Evolutionary conservation across 2,113 vertebrate genomes (phyloP), one percentile per base, ranked within the genome.

Genomic region (Carettochelys insculpta): DNA sequence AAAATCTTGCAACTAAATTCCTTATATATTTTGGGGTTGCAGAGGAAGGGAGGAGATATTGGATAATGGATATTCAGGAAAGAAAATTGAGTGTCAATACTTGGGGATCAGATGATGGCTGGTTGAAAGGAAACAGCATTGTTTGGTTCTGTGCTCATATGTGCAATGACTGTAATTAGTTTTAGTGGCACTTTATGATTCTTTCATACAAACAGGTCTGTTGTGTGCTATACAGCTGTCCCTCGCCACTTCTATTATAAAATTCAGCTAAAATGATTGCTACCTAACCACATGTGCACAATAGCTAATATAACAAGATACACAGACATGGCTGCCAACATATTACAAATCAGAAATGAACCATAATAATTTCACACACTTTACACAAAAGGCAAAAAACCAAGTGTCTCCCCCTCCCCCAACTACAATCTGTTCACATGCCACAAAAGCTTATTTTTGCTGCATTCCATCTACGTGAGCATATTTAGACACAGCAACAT

Each of bases 21-120:
- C 77, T 83, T 83, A 68, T 52, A 47, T 17, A 79, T 80, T 85
- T 90, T n/a, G 22, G 43, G 24, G 86, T 25, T 8, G 54, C 29
- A 20, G 54, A 2, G 29, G 87, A 12, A 34, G 77, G 61, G 50
- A 6, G 10, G 29, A 7, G 86, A 77, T 6, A 2, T 8, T 0
- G 0, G 79, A 77, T 6, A 2, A 6, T 0, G 0, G 79, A 56
- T 11, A 3, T 3, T 5, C 8, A 83, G 52, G 50, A 88, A 83
- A 85, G 19, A 80, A 82, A 86, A 73, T 2, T 3, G 1, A 3
- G 24, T 12, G 3, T 90, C 5, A 0, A 0, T 50, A 27, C 52
- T 92, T 52, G 43, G 41, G 45, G 11, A 83, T 24, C 47, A 89
- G 45, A 73, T 25, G 93, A 76, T 43, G 76, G 1, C 50, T 47